Base-by-base conservation (phyloP, 2,797 vertebrate genomes). In the Falco berigora region DNA sequence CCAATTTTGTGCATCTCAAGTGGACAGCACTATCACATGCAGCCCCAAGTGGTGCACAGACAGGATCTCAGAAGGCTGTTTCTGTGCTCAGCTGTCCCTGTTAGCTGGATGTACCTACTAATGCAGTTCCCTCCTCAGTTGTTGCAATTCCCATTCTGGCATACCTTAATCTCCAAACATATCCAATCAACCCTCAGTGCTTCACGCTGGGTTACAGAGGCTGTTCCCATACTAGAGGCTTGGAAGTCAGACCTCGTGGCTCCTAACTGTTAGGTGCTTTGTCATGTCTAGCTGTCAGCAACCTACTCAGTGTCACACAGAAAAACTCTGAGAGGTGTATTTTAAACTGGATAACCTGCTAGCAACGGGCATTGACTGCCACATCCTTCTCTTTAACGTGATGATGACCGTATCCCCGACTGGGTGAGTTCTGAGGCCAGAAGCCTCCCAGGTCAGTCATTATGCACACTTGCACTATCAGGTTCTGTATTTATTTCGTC, bases 401-500 rank as follows among this genome's bases (percentile, higher is more conserved):
- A 76, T 42, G 15, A 71, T 71, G 74, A 38, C 44, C 34, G 5
- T 82, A 63, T 67, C 32, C 1, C 40, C 59, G 30, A 34, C 50
- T 82, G 56, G 32, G 16, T 61, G 69, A 85, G 24, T 82, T 93
- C 64, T 69, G 56, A 85, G 46, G 49, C 36, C 86, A 96, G 83
- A 88, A 81, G 55, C 28, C 71, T 91, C 55, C 10, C 12, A 49
- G 74, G 77, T 61, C 93, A 94, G 61, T 59, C 44, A 67, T 87
- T 93, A 84, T 6, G 3, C 24, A 82, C 46, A 34, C 20, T 71
- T 87, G 1, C 38, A 93, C 95, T 97, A 96, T 96, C 96, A 28
- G 72, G 92, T 96, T 94, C 90, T 85, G 63, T 84, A 79, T 90
- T 96, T 95, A 85, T 94, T 93, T 80, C 3, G 9, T 87, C 92